Evolutionary conservation across 2,113 vertebrate species (phyloP), one percentile per base, ranked within the genome.

Genomic region (Ranitomeya imitator): DNA sequence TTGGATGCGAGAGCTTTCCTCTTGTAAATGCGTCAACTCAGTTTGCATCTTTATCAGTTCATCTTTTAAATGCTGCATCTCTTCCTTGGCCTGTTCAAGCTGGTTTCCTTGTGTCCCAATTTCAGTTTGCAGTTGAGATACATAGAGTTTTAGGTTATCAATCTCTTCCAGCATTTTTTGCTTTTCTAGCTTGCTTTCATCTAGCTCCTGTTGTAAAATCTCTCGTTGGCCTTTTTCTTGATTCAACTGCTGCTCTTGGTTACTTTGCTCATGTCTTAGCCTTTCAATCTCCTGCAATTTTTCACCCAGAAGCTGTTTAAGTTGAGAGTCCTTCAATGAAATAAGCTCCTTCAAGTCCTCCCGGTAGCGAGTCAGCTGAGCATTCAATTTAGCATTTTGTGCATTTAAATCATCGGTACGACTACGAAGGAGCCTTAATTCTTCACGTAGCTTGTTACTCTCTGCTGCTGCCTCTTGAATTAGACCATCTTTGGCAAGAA

Each of bases 391-490:
- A 90, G 97, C 97, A 79, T 97, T 98, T 91, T 99, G 97, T 0
- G 98, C 96, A 77, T 98, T 94, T 77, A 99, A 94, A 92, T 99
- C 98, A 23, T 99, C 98, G 90, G 96, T 93, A 88, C 89, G 96
- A 90, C 93, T 93, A 83, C 96, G 95, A 87, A 98, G 94, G 61
- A 91, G 91, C 88, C 98, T 94, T 6, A 98, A 94, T 91, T 99
- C 96, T 86, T 98, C 97, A 90, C 96, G 97, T 71, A 99, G 92
- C 79, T 95, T 91, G 89, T 99, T 99, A 91, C 96, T 99, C 91
- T 99, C 98, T 7, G 94, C 87, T 7, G 98, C 98, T 7, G 97
- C 96, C 85, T 99, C 98, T 67, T 99, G 98, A 88, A 99, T 99
- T 67, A 99, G 91, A 51, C 92, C 92, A 54, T 99, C 98, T 92